Conservation (phyloP, 1,140 invertebrate species). For the Bombyx mori region ASM3026992v2 NC_085110.1:3773501-3774000, state of each 20-base stretch:
- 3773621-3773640: not conserved
- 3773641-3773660: no score
- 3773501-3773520: constrained; percentile 99
- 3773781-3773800: no score
- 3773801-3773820: no score
- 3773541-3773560: constrained; percentile 98
- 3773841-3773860: no score
- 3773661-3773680: no score
- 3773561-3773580: constrained; percentile 97
- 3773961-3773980: constrained; percentile 96
- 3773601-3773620: not conserved
- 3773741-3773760: no score
- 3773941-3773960: constrained; percentile 98
- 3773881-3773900: constrained; percentile 93
- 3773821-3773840: no score
- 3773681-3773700: no score
- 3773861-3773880: not conserved
- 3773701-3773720: no score
- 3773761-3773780: no score
- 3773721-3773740: no score
- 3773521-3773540: constrained; percentile 98
- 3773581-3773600: constrained; percentile 84
- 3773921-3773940: constrained; percentile 98
- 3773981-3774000: constrained; percentile 95
- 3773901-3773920: constrained; percentile 99